phyloP scores from a whole-genome alignment of 53 echinoderm and acorn worm species.

The Actinopyga echinites region DNA sequence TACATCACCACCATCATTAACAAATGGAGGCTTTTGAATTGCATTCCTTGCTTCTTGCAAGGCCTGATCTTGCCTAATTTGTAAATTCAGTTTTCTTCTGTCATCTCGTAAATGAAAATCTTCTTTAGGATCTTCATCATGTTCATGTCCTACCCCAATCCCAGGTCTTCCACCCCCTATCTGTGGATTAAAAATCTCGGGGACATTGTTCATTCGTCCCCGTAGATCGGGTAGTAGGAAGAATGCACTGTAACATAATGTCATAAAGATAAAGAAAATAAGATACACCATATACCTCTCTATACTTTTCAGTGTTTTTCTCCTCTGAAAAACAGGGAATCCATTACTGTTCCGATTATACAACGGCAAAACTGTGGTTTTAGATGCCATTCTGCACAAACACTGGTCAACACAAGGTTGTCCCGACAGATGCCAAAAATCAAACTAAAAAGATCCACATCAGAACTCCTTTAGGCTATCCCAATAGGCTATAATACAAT shows the following conservation, averaged over 20 bases:
- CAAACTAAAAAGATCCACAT: too few species aligned
- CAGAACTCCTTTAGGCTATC: neutral
- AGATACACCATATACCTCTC: slow-evolving; percentile 92
- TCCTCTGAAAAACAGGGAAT: slow-evolving; percentile 68
- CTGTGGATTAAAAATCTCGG: slow-evolving; percentile 66
- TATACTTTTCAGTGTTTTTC: slow-evolving; percentile 77
- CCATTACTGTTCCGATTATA: slow-evolving; percentile 86
- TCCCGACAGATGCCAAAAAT: too few species aligned
- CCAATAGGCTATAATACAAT: too few species aligned
- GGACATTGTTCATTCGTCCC: slow-evolving; percentile 59
- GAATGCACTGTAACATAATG: slow-evolving; percentile 89
- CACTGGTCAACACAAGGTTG: too few species aligned
- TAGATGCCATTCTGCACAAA: slow-evolving; percentile 75
- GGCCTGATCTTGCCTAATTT: slow-evolving; percentile 79
- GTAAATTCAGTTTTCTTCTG: slow-evolving; percentile 69
- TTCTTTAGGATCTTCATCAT: slow-evolving; percentile 42
- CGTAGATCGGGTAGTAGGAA: slow-evolving; percentile 86
- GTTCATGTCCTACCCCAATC: slow-evolving; percentile 61
- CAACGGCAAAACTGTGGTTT: slow-evolving; percentile 77
- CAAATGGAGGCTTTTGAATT: slow-evolving; percentile 39
- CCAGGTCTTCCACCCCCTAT: slow-evolving; percentile 51
- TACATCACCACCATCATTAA: slow-evolving; percentile 2
- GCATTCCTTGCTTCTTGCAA: slow-evolving; percentile 76
- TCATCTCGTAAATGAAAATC: slow-evolving; percentile 76
- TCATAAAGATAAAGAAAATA: slow-evolving; percentile 86